Conservation (phyloP, 2,113 vertebrate species). For the Ictalurus furcatus region DNA sequence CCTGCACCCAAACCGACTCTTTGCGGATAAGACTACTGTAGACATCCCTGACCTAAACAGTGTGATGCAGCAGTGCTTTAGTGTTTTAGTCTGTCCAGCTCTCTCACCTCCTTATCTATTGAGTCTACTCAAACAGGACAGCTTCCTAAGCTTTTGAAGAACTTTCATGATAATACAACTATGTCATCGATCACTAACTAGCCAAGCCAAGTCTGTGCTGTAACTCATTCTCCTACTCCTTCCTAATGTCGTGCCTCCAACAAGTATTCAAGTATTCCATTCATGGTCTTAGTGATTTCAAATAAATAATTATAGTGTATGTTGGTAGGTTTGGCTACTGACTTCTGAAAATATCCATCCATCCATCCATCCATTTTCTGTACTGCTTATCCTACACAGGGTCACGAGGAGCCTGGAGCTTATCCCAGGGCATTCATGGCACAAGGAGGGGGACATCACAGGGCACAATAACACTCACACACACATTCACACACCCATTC, state of each 20-base stretch:
- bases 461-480: too few relatives aligned
- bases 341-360: too few relatives aligned
- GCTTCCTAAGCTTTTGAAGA: not conserved
- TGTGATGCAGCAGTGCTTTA: not conserved
- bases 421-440: too few relatives aligned
- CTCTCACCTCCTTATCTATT: not conserved
- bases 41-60: not conserved
- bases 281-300: not conserved
- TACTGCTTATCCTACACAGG: too few relatives aligned
- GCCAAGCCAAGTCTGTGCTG: not conserved
- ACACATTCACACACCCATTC: too few relatives aligned
- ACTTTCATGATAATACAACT: not conserved
- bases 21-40: too few relatives aligned
- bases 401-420: too few relatives aligned
- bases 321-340: not conserved
- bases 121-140: not conserved
- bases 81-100: not conserved
- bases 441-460: too few relatives aligned
- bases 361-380: too few relatives aligned
- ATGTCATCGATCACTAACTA: not conserved
- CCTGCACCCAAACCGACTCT: too few relatives aligned
- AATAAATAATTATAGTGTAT: not conserved
- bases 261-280: not conserved
- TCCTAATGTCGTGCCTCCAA: not conserved
- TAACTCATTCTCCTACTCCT: not conserved